These are phyloP conservation scores for Colletes latitarsis DNA, from an alignment of 1,140 invertebrate genomes.

Conservation along the genomic window DNA sequence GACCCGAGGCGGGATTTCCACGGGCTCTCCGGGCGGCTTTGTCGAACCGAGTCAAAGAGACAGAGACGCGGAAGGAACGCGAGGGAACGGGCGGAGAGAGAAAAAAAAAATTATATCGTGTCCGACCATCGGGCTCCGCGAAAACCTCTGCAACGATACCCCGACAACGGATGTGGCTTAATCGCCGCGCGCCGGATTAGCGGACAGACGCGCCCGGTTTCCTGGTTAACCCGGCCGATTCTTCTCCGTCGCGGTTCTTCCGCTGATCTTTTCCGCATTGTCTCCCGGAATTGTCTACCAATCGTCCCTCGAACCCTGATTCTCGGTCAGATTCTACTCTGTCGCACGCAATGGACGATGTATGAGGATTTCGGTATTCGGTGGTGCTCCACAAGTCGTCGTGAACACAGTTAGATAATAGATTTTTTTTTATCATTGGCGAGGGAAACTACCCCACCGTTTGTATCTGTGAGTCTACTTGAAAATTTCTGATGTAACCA, in stretches of 20 bases:
- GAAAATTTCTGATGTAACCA: too few relatives aligned
- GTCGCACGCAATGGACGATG: too few relatives aligned
- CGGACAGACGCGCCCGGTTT: not conserved
- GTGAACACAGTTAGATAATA: too few relatives aligned
- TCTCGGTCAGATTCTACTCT: too few relatives aligned
- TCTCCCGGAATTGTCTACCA: too few relatives aligned
- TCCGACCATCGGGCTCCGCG: conserved; percentile 22
- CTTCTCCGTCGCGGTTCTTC: not conserved
- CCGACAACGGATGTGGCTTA: conserved; percentile 36
- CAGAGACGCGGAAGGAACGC: conserved; percentile 24
- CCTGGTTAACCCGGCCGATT: conserved; percentile 31
- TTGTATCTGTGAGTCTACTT: too few relatives aligned
- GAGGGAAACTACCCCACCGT: too few relatives aligned
- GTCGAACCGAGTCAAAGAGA: conserved; percentile 61
- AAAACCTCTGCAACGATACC: conserved; percentile 13
- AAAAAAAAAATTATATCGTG: conserved; percentile 51
- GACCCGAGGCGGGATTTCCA: conserved; percentile 44
- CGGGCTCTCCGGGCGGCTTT: conserved; percentile 59
- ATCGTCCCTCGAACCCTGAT: too few relatives aligned
- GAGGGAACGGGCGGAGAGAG: not conserved
- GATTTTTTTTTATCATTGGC: too few relatives aligned
- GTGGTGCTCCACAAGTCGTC: too few relatives aligned
- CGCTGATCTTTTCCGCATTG: too few relatives aligned
- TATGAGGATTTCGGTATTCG: too few relatives aligned
- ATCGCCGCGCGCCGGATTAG: conserved; percentile 41